These are phyloP conservation scores for Helarctos malayanus DNA, from an alignment of 2,797 vertebrate genomes.

Conservation along the genomic window DNA sequence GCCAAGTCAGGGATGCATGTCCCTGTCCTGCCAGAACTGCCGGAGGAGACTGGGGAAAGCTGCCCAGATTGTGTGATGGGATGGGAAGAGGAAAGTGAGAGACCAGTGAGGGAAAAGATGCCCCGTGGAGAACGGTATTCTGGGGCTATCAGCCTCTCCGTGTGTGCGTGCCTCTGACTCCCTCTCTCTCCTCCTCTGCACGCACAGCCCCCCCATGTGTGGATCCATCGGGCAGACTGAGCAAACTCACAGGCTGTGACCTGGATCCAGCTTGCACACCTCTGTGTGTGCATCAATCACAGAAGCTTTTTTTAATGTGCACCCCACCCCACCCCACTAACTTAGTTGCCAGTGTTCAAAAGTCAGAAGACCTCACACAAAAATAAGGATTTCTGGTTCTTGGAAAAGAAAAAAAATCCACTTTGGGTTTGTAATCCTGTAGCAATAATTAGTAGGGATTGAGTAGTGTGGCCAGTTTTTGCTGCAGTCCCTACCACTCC, in stretches of 20 bases:
- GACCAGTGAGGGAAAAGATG: neutral
- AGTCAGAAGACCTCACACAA: neutral
- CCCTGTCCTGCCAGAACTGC: neutral
- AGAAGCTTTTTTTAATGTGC: neutral
- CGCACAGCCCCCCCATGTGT: fast-evolving
- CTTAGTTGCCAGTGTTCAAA: neutral
- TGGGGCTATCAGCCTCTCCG: neutral
- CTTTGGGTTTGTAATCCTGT: neutral
- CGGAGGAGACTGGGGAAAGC: neutral
- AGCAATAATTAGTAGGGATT: neutral
- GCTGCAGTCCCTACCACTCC: neutral
- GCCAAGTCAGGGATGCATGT: neutral
- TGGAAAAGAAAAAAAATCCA: neutral
- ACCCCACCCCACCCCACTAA: no score
- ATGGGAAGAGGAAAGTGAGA: neutral
- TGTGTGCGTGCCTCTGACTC: neutral
- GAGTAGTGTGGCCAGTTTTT: neutral
- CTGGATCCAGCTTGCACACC: neutral
- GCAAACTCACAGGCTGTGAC: neutral
- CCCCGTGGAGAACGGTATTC: neutral
- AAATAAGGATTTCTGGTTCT: conserved; percentile 6
- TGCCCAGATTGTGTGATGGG: neutral
- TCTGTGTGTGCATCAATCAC: neutral
- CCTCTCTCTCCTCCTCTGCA: neutral
- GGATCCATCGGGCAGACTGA: neutral